phyloP scores from a whole-genome alignment of 92 coral and sea anemone species.

The Heteractis magnifica region DNA sequence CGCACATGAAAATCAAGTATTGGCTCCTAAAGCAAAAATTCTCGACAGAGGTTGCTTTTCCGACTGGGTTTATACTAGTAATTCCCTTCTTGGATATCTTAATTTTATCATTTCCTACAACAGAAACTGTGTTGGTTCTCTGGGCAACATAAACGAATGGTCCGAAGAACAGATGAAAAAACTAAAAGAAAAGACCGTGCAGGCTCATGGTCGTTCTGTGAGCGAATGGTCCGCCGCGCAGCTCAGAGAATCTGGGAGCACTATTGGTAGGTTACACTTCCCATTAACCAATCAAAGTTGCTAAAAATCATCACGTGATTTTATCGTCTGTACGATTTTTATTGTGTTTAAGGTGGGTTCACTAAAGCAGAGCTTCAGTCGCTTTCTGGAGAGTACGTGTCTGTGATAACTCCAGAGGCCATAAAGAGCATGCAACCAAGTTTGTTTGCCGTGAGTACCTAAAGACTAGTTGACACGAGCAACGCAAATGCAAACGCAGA shows the following conservation, averaged over 20 bases:
- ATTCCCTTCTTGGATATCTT: background rate
- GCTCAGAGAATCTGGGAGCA: constrained; percentile 63
- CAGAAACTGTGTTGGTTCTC: constrained; percentile 23
- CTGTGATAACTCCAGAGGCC: constrained; percentile 37
- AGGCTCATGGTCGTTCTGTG: constrained; percentile 54
- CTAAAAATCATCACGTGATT: background rate
- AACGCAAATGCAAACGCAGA: too few relatives aligned
- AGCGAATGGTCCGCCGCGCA: constrained; percentile 60
- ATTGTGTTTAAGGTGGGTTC: constrained; percentile 34
- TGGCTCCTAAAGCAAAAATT: too few relatives aligned
- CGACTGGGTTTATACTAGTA: background rate
- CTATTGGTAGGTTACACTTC: constrained; percentile 46
- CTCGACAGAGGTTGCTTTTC: background rate
- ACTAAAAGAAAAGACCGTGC: constrained; percentile 58
- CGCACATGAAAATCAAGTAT: too few relatives aligned
- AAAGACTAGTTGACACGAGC: background rate
- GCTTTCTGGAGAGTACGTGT: constrained; percentile 34
- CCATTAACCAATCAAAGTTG: constrained; percentile 4
- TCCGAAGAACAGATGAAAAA: constrained; percentile 54
- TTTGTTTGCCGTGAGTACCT: constrained; percentile 36
- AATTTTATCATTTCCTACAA: background rate
- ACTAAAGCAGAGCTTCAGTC: constrained; percentile 46
- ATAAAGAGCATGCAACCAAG: constrained; percentile 45
- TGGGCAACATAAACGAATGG: constrained; percentile 64
- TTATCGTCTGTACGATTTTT: background rate